phyloP scores from a whole-genome alignment of 2,888 invertebrate species.

The Tortrix viridana region DNA sequence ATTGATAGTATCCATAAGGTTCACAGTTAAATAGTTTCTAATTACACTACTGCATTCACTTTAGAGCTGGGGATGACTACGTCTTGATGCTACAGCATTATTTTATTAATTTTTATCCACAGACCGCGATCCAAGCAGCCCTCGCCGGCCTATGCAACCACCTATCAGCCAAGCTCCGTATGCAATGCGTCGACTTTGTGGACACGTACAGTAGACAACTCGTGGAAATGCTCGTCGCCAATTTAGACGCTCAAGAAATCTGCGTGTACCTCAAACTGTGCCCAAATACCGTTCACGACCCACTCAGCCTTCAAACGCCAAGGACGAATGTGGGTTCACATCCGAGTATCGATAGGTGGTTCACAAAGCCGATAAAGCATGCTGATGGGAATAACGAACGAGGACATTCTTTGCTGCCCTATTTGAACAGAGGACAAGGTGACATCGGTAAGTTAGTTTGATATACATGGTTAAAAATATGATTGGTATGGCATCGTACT shows the following conservation, averaged over 20 bases:
- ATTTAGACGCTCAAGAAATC: constrained; percentile 87
- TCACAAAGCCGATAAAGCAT: constrained; percentile 64
- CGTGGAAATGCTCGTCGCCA: constrained; percentile 90
- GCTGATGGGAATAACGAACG: constrained; percentile 71
- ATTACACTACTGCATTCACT: too few relatives aligned
- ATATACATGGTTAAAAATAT: too few relatives aligned
- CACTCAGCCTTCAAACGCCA: constrained; percentile 54
- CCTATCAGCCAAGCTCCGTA: constrained; percentile 85
- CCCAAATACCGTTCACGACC: constrained; percentile 69
- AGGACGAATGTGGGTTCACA: background rate
- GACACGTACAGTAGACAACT: constrained; percentile 90
- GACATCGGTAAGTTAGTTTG: constrained; percentile 72
- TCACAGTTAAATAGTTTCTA: too few relatives aligned
- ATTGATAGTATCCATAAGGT: too few relatives aligned
- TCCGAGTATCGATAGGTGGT: constrained; percentile 63
- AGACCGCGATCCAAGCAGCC: constrained; percentile 88
- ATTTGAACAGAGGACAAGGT: constrained; percentile 19
- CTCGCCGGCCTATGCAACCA: constrained; percentile 88
- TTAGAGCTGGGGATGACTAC: too few relatives aligned
- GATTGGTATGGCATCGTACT: too few relatives aligned
- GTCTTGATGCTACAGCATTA: too few relatives aligned
- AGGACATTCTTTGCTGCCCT: constrained; percentile 60
- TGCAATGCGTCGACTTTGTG: constrained; percentile 90
- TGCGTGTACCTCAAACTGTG: constrained; percentile 92
- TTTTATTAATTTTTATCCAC: too few relatives aligned